These are phyloP conservation scores for Squalus acanthias DNA, from an alignment of 2,797 vertebrate genomes.

Conservation along the genomic window DNA sequence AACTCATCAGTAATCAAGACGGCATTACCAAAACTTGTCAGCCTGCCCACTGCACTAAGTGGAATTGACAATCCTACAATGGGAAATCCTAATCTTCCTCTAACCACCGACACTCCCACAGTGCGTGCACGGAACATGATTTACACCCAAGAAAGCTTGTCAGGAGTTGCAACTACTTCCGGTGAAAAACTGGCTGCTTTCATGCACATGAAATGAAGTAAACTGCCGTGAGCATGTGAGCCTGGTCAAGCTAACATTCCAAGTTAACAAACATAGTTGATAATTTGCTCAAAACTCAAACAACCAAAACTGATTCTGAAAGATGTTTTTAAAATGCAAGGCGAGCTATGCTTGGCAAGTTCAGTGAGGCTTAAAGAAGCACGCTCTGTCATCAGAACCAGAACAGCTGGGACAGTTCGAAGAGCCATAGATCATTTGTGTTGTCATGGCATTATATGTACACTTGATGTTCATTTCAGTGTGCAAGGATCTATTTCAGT, in stretches of 20 bases:
- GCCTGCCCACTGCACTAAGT: neutral
- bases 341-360: neutral
- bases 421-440: neutral
- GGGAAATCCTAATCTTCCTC: slow-evolving; percentile 21
- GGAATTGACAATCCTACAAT: neutral
- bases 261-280: neutral
- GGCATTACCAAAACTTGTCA: neutral
- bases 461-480: neutral
- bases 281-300: neutral
- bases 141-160: neutral
- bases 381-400: neutral
- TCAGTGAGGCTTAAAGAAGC: neutral
- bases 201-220: neutral
- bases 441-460: neutral
- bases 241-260: neutral
- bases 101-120: neutral
- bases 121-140: neutral
- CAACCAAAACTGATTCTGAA: neutral
- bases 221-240: neutral
- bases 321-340: neutral
- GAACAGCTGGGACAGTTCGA: neutral
- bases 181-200: neutral
- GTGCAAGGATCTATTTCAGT: neutral
- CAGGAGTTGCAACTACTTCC: neutral
- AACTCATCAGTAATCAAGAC: slow-evolving; percentile 14